Conservation (phyloP, 2,888 invertebrate species). For the Sphaeridia pumilis region DNA sequence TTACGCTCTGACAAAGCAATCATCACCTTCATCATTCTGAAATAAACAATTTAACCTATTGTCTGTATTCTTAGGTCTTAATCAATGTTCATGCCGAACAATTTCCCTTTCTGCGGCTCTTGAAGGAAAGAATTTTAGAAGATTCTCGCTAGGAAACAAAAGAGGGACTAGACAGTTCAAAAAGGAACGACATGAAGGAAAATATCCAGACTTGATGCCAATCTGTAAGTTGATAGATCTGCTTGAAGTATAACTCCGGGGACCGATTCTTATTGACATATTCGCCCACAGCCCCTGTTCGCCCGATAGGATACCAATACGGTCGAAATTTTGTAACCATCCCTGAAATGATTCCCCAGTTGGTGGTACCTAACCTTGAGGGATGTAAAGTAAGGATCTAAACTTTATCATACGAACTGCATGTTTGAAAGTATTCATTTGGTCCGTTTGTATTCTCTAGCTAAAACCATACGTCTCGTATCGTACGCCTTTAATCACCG, state of each 20-base stretch:
- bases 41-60: no score
- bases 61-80: no score
- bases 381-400: conserved; percentile 50
- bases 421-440: background rate
- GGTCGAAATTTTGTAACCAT: conserved; percentile 51
- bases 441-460: conserved; percentile 40
- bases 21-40: no score
- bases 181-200: conserved; percentile 46
- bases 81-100: no score
- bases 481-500: conserved; percentile 57
- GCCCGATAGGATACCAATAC: conserved; percentile 49
- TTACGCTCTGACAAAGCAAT: no score
- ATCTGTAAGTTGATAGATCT: conserved; percentile 12
- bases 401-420: background rate
- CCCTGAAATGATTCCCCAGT: conserved; percentile 80
- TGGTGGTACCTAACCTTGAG: conserved; percentile 80
- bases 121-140: conserved; percentile 68
- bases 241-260: background rate
- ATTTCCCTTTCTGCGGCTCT: conserved; percentile 43
- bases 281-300: conserved; percentile 55
- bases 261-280: conserved; percentile 7
- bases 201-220: conserved; percentile 47
- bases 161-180: conserved; percentile 59
- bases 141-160: conserved; percentile 63
- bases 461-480: conserved; percentile 94